Conservation (phyloP, 2,113 vertebrate species). For the Zeus faber region DNA sequence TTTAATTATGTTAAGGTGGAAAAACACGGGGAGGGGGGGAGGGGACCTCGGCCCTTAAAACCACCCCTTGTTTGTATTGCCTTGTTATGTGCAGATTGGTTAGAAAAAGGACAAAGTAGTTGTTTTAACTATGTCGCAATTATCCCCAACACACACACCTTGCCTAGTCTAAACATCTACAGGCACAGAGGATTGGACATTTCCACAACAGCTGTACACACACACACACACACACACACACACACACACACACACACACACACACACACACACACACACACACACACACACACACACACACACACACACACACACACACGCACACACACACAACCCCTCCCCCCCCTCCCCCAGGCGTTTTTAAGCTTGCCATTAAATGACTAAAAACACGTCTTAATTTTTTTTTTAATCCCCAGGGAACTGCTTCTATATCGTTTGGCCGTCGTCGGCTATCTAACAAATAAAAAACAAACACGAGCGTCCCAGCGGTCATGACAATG, state of each 20-base stretch:
- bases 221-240: conserved; percentile 39
- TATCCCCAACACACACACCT: conserved; percentile 1
- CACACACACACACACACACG: conserved; percentile 38
- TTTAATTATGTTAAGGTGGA: background rate
- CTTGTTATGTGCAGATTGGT: conserved; percentile 14
- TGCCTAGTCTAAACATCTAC: conserved; percentile 47
- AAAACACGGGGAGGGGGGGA: background rate
- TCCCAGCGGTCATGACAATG: conserved; percentile 32
- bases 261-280: conserved; percentile 44
- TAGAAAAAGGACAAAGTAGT: background rate
- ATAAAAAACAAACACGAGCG: conserved; percentile 23
- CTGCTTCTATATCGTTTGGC: conserved; percentile 34
- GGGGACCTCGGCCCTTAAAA: conserved; percentile 6
- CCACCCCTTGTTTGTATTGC: conserved; percentile 32
- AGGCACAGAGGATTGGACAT: conserved; percentile 48
- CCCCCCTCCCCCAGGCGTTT: conserved; percentile 38
- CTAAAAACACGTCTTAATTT: conserved; percentile 25
- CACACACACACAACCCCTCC: conserved; percentile 33
- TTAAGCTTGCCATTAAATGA: conserved; percentile 34
- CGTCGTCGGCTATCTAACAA: conserved; percentile 10
- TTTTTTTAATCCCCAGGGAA: background rate
- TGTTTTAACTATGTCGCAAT: background rate
- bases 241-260: conserved; percentile 36
- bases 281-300: conserved; percentile 31
- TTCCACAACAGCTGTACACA: conserved; percentile 40